Evolutionary conservation across 2,113 vertebrate genomes (phyloP).

Genomic region (Amazona vittata): DNA sequence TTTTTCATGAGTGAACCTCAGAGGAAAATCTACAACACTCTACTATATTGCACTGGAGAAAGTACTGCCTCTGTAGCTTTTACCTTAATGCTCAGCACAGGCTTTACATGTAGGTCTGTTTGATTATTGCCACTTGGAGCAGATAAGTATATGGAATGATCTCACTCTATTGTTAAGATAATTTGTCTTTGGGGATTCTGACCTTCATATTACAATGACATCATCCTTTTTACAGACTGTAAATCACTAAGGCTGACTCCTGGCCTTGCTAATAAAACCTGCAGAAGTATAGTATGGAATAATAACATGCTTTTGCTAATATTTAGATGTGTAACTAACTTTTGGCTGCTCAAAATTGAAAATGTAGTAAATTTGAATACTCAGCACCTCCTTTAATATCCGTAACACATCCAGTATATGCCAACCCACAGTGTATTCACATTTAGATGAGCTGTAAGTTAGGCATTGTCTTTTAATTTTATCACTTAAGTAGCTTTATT

Average conservation of each 20-base stretch:
- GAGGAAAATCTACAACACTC: not conserved
- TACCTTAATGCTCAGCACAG: not conserved
- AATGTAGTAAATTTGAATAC: not conserved
- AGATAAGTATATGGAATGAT: slow-evolving; percentile 58
- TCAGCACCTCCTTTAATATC: not conserved
- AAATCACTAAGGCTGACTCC: slow-evolving; percentile 42
- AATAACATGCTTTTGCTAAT: not conserved
- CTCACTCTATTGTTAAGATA: slow-evolving; percentile 69
- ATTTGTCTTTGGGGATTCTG: slow-evolving; percentile 60
- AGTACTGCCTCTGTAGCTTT: slow-evolving; percentile 30
- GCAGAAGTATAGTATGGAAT: not conserved
- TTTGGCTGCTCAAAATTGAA: not conserved
- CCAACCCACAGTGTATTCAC: not conserved
- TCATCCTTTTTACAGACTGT: slow-evolving; percentile 44
- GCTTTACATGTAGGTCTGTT: slow-evolving; percentile 28
- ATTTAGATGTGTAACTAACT: not conserved
- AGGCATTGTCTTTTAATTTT: not conserved
- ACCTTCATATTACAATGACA: slow-evolving; percentile 56
- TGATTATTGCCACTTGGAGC: slow-evolving; percentile 43
- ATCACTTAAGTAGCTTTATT: not conserved
- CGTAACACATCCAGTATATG: not conserved
- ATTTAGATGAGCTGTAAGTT: not conserved
- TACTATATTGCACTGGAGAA: not conserved
- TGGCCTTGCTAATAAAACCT: slow-evolving; percentile 37
- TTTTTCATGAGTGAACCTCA: not conserved